Evolutionary conservation across 1,140 invertebrate species (phyloP).

Genomic region (Cyclargus thomasi): DNA sequence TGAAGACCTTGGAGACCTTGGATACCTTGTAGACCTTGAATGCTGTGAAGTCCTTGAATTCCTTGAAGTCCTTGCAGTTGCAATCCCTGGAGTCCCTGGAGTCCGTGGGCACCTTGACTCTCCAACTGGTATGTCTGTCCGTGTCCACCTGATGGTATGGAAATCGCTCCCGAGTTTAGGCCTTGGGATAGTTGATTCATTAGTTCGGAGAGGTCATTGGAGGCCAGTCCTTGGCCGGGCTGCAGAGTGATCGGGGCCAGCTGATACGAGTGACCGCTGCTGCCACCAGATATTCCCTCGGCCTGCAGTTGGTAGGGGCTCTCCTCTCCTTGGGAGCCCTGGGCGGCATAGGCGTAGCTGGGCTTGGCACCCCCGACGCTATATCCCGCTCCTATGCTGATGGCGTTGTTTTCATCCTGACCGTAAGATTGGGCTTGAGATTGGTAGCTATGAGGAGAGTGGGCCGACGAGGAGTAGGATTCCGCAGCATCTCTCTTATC

Average conservation of each 20-base stretch:
- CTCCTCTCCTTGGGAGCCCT: slow-evolving; percentile 35
- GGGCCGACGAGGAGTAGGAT: slow-evolving; percentile 37
- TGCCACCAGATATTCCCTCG: slow-evolving; percentile 43
- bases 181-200: slow-evolving; percentile 63
- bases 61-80: not conserved
- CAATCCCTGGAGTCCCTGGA: slow-evolving; percentile 27
- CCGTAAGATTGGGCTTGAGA: slow-evolving; percentile 34
- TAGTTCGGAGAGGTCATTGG: slow-evolving; percentile 53
- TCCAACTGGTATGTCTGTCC: slow-evolving; percentile 37
- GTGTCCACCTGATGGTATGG: slow-evolving; percentile 39
- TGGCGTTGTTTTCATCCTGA: slow-evolving; percentile 53
- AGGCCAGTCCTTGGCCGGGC: slow-evolving; percentile 38
- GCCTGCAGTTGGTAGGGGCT: slow-evolving; percentile 43
- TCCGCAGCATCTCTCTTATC: slow-evolving; percentile 52
- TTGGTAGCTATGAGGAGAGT: slow-evolving; percentile 47
- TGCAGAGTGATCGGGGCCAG: slow-evolving; percentile 58
- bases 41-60: slow-evolving; percentile 27
- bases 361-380: slow-evolving; percentile 62
- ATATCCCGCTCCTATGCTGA: slow-evolving; percentile 65
- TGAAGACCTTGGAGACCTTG: slow-evolving; percentile 30
- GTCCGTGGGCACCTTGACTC: slow-evolving; percentile 34
- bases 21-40: slow-evolving; percentile 32
- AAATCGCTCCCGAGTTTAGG: slow-evolving; percentile 49
- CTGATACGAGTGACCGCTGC: slow-evolving; percentile 47
- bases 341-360: slow-evolving; percentile 44